Evolutionary conservation across 2,797 vertebrate species (phyloP).

Genomic region (Rhinichthys osculus): DNA sequence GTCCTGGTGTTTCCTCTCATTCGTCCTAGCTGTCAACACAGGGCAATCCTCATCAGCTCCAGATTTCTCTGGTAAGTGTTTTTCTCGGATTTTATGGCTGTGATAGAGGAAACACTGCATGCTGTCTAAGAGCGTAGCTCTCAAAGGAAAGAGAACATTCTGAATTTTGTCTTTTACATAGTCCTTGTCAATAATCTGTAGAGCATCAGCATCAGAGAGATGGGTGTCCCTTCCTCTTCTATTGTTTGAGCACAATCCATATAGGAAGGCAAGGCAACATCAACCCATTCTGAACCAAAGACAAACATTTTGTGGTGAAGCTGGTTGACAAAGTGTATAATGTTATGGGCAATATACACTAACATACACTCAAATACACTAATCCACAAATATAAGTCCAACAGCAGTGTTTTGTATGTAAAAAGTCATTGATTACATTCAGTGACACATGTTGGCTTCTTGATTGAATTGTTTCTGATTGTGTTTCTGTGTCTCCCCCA

Average conservation of each 20-base stretch:
- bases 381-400: neutral
- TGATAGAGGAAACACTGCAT: slow-evolving; percentile 24
- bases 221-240: slow-evolving; percentile 37
- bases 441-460: neutral
- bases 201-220: slow-evolving; percentile 47
- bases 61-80: slow-evolving; percentile 79
- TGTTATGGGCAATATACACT: neutral
- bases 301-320: neutral
- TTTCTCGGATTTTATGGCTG: neutral
- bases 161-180: slow-evolving; percentile 53
- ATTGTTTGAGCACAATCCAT: slow-evolving; percentile 37
- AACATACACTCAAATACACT: neutral
- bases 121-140: slow-evolving; percentile 38
- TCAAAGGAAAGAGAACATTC: slow-evolving; percentile 45
- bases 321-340: neutral
- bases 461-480: neutral
- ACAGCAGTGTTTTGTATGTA: neutral
- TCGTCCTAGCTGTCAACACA: slow-evolving; percentile 64
- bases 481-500: neutral
- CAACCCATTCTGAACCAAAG: slow-evolving; percentile 23
- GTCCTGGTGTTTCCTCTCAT: slow-evolving; percentile 59
- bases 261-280: slow-evolving; percentile 2
- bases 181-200: slow-evolving; percentile 66
- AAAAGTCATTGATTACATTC: neutral
- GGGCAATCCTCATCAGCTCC: slow-evolving; percentile 60